Percentiles rank a stretch among this genome's conserved stretches.
phyloP scores from a whole-genome alignment of 2,797 vertebrate species.

The Hypotaenidia philippensis region DNA sequence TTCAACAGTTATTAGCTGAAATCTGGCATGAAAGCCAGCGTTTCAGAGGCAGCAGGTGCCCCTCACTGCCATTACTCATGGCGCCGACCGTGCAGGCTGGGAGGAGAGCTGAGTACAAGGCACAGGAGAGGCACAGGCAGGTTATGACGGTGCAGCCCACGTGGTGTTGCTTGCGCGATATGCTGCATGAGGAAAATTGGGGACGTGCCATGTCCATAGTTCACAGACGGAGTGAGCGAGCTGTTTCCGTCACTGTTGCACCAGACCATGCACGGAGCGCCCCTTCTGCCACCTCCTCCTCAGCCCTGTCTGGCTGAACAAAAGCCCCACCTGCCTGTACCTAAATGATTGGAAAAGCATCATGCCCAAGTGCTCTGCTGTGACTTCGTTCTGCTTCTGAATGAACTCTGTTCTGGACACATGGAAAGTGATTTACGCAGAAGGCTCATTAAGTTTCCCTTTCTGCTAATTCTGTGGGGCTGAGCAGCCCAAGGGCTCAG shows the following conservation, averaged over 20 bases:
- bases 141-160: rapidly evolving
- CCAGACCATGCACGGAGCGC: rapidly evolving
- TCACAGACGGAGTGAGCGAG: background rate
- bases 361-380: background rate
- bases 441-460: background rate
- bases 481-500: background rate
- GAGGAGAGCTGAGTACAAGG: background rate
- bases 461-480: background rate
- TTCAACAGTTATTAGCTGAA: background rate
- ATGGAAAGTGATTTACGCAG: rapidly evolving
- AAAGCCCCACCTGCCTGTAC: background rate
- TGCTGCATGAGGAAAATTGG: background rate
- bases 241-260: background rate
- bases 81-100: rapidly evolving
- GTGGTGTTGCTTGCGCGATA: rapidly evolving
- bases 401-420: background rate
- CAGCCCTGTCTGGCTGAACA: rapidly evolving
- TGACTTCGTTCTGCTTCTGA: background rate
- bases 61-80: background rate
- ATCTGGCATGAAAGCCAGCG: rapidly evolving
- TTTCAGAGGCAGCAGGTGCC: background rate
- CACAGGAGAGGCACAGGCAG: rapidly evolving
- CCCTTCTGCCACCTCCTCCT: background rate
- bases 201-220: background rate
- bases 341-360: background rate